These are phyloP conservation scores for Bucorvus abyssinicus DNA, from an alignment of 2,797 vertebrate species.

Conservation along the genomic window DNA sequence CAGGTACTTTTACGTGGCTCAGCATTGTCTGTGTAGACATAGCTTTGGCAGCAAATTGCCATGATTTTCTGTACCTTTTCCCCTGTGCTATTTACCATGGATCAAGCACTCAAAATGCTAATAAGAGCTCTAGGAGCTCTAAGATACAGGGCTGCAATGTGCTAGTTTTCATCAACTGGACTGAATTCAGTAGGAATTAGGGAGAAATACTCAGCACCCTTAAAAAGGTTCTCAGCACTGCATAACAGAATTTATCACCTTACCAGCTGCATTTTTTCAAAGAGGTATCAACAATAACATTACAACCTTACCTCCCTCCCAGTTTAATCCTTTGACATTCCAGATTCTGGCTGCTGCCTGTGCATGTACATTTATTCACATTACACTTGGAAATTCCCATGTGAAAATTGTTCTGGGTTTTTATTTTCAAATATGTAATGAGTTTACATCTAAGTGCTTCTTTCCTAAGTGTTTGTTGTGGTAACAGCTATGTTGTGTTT, in stretches of 20 bases:
- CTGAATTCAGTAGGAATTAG: not conserved
- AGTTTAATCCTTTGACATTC: not conserved
- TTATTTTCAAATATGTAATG: constrained; percentile 21
- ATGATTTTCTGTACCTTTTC: not conserved
- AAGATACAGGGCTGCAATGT: not conserved
- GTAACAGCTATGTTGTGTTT: constrained; percentile 30
- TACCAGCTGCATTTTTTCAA: not conserved
- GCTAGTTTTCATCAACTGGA: not conserved
- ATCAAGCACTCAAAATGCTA: not conserved
- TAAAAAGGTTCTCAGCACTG: not conserved
- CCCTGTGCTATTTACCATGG: not conserved
- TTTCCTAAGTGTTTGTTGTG: constrained; percentile 42
- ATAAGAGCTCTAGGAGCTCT: not conserved
- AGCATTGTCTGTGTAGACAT: not conserved
- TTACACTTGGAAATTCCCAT: not conserved
- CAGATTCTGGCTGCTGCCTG: not conserved
- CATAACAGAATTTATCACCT: not conserved
- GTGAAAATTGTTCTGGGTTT: constrained; percentile 16
- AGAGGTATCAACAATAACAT: not conserved
- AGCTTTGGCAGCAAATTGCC: not conserved
- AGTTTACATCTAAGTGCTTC: constrained; percentile 15
- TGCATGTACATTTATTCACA: not conserved
- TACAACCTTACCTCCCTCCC: not conserved
- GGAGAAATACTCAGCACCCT: not conserved
- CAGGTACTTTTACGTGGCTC: not conserved